These are phyloP conservation scores for Sapayoa aenigma DNA, from an alignment of 2,113 vertebrate genomes.

Conservation along the genomic window DNA sequence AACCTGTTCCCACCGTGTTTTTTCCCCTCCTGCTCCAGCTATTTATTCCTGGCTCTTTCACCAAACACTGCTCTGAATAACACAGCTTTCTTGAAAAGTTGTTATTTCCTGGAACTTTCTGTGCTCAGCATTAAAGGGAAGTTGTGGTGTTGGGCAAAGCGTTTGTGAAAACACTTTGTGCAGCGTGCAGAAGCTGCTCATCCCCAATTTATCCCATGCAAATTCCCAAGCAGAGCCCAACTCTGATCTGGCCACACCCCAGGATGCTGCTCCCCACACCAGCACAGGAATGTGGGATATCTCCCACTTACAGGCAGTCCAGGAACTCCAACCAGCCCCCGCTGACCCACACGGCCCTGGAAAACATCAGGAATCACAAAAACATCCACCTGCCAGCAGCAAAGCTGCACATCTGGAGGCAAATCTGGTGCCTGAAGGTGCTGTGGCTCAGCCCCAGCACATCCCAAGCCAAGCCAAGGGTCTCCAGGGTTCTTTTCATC, in stretches of 20 bases:
- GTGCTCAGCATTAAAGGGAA: fast-evolving
- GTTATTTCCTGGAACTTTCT: not conserved
- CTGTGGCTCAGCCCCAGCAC: not conserved
- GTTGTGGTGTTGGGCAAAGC: not conserved
- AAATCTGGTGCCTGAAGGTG: not conserved
- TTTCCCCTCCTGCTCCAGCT: not conserved
- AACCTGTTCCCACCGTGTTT: fast-evolving
- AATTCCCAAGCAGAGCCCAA: not conserved
- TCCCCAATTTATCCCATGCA: not conserved
- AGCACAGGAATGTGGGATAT: not conserved
- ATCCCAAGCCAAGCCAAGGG: not conserved
- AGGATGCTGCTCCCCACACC: not conserved
- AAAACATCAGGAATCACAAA: not conserved
- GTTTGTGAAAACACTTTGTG: not conserved
- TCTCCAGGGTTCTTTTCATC: not conserved
- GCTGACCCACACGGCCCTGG: constrained; percentile 81
- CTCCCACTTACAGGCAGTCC: constrained; percentile 77
- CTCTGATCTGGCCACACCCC: not conserved
- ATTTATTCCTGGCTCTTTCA: not conserved
- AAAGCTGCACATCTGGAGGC: not conserved
- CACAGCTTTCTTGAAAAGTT: not conserved
- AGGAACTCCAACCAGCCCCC: constrained; percentile 78
- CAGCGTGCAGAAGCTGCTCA: not conserved
- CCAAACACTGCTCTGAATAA: not conserved
- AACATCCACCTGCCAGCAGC: not conserved